Evolutionary conservation across 2,797 vertebrate genomes (phyloP), one percentile per base, ranked within the genome.

Genomic region (Pampus argenteus): DNA sequence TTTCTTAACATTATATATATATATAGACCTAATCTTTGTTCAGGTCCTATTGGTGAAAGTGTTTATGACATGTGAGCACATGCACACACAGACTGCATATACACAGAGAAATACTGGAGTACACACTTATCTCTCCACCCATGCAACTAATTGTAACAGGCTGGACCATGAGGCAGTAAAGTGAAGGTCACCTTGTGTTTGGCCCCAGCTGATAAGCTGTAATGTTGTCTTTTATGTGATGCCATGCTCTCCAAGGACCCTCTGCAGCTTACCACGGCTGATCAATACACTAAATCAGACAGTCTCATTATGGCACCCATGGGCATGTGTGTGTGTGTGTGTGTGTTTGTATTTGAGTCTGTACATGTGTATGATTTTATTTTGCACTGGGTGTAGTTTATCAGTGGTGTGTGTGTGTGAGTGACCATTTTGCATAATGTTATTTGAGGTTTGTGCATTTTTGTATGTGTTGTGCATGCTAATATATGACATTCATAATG

Each of bases 241-340:
- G 87, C 79, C 71, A 71, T 28, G 68, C 74, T 90, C 87, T 87
- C 89, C 59, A 51, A 82, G 84, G 87, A 82, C 76, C 86, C 74
- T 86, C 64, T 84, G 81, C 76, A 85, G 85, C 84, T 88, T 79
- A 75, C 79, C 74, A 56, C 48, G n/a, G 44, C 65, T 87, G 90
- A 94, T 94, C 92, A 85, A 91, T 94, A 90, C 81, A 74, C 70
- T 88, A 91, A 88, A 92, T 91, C 86, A 91, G 78, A 81, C 78
- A 22, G 73, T 73, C 81, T 87, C 76, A 83, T 89, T 88, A 84
- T 76, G 72, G 79, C 75, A 75, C 86, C 75, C 77, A 51, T 69
- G 80, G 66, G 77, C 42, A 13, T 62, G 63, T 77, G 70, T 68
- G 83, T 61, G 34, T 74, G 52, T 63, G 47, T 38, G 38, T 31